Evolutionary conservation across 1,140 invertebrate species (phyloP).

Genomic region (Drosophila kikkawai): DNA sequence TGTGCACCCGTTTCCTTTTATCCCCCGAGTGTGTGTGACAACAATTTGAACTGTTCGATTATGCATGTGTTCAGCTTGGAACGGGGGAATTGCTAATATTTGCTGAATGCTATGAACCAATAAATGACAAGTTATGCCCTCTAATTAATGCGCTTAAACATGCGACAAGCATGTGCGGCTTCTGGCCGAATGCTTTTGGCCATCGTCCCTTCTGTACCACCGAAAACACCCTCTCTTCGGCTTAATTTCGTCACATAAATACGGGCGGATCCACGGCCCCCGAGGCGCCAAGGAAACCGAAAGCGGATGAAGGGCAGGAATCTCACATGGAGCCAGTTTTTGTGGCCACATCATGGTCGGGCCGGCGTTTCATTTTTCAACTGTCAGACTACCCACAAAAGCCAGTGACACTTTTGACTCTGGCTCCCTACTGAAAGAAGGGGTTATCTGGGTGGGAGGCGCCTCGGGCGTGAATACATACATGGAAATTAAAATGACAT

Average conservation of each 20-base stretch:
- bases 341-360: conserved; percentile 59
- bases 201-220: neutral
- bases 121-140: conserved; percentile 78
- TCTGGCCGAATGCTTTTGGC: conserved; percentile 23
- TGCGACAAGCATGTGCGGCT: conserved; percentile 61
- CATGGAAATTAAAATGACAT: conserved; percentile 76
- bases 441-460: conserved; percentile 44
- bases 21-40: conserved; percentile 29
- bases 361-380: conserved; percentile 54
- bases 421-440: conserved; percentile 18
- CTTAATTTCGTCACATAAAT: conserved; percentile 62
- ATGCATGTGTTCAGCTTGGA: conserved; percentile 45
- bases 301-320: conserved; percentile 4
- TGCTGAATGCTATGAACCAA: conserved; percentile 58
- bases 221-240: conserved; percentile 7
- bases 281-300: conserved; percentile 5
- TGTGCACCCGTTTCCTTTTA: conserved; percentile 6
- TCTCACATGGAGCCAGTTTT: conserved; percentile 43
- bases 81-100: conserved; percentile 50
- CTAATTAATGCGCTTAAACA: conserved; percentile 76
- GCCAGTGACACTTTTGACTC: conserved; percentile 50
- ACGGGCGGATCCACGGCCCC: conserved; percentile 18
- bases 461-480: conserved; percentile 53
- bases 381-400: conserved; percentile 49
- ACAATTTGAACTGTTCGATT: conserved; percentile 66